Evolutionary conservation across 2,888 invertebrate species (phyloP).

Genomic region (Mantis religiosa): DNA sequence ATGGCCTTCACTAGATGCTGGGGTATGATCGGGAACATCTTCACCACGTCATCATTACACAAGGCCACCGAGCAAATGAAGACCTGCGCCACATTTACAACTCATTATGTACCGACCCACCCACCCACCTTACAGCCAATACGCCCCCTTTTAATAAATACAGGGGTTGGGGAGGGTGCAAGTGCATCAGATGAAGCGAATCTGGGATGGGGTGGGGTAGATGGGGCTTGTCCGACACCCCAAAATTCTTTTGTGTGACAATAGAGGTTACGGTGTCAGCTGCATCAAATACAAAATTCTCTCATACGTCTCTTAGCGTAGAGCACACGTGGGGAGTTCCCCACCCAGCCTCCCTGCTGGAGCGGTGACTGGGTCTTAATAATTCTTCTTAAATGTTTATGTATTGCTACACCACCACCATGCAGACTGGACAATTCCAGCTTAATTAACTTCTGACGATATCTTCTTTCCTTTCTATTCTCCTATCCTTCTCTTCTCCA

Average conservation of each 20-base stretch:
- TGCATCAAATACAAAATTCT: constrained; percentile 32
- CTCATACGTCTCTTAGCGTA: constrained; percentile 22
- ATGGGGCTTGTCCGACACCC: constrained; percentile 16
- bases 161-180: constrained; percentile 10
- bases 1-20: constrained; percentile 14
- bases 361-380: constrained; percentile 30
- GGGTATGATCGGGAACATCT: constrained; percentile 32
- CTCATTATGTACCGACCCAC: constrained; percentile 18
- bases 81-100: constrained; percentile 5
- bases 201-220: not conserved
- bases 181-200: constrained; percentile 12
- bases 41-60: not conserved
- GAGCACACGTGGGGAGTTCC: not conserved
- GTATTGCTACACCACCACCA: not conserved
- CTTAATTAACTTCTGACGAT: too few relatives aligned
- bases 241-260: constrained; percentile 12
- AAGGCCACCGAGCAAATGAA: constrained; percentile 38
- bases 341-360: constrained; percentile 12
- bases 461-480: not conserved
- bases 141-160: constrained; percentile 22
- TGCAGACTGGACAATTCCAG: not conserved
- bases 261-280: constrained; percentile 35
- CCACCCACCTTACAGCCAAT: not conserved
- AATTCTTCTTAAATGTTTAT: not conserved
- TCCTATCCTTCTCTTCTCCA: not conserved